Conservation (phyloP, 2,888 invertebrate genomes). For the Cheilosia scutellata region DNA sequence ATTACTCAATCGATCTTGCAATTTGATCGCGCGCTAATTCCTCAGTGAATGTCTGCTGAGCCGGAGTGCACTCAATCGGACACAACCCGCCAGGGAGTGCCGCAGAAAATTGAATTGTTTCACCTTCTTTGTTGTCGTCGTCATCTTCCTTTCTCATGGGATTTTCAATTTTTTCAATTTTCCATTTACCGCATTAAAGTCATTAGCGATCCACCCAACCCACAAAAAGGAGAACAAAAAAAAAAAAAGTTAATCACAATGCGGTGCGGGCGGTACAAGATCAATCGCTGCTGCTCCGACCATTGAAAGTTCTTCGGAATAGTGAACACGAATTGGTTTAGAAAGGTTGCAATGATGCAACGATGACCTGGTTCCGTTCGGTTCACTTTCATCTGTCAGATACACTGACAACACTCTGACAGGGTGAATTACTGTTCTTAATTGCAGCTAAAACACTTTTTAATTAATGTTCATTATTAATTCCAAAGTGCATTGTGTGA, state of each 20-base stretch:
- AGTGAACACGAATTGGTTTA: not conserved
- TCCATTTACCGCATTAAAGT: conserved; percentile 15
- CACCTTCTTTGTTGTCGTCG: conserved; percentile 31
- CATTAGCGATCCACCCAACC: conserved; percentile 27
- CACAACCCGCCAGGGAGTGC: conserved; percentile 51
- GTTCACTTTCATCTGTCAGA: conserved; percentile 53
- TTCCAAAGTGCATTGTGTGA: conserved; percentile 24
- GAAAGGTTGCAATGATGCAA: conserved; percentile 58
- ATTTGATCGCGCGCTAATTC: conserved; percentile 58
- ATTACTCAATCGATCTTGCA: conserved; percentile 69
- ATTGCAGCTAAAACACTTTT: conserved; percentile 69
- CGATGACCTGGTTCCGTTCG: conserved; percentile 52
- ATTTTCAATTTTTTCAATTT: conserved; percentile 21
- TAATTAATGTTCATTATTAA: conserved; percentile 64
- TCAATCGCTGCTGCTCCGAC: conserved; percentile 36
- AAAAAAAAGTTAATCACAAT: conserved; percentile 19
- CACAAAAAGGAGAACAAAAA: not conserved
- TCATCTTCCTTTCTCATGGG: conserved; percentile 28
- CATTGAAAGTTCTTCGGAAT: conserved; percentile 44
- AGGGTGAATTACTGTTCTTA: conserved; percentile 62
- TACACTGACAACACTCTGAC: conserved; percentile 39
- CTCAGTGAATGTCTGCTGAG: conserved; percentile 9
- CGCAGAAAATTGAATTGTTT: conserved; percentile 59
- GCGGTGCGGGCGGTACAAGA: conserved; percentile 41
- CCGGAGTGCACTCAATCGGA: conserved; percentile 26